Base-by-base conservation (phyloP, 2,888 invertebrate genomes). In the Synergus umbraculus region DNA sequence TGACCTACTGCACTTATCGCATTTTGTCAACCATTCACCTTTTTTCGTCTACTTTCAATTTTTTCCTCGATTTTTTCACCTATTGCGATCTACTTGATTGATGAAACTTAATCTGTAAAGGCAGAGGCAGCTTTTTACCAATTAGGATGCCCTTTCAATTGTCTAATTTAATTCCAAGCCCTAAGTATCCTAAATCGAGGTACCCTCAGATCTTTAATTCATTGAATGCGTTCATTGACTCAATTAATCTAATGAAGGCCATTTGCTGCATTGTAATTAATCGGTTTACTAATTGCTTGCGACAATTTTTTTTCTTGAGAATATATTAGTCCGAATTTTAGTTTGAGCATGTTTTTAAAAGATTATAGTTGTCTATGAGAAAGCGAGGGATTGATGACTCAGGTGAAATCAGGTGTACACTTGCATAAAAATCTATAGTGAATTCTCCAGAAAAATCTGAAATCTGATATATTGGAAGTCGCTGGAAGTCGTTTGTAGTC, bases 141-240 rank as follows among this genome's bases (percentile, higher is more conserved):
- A 60, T 60, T 29, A 60, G 22, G 22, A 29, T 60, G 46, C 29
- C 29, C 69, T 54, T 29, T 49, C 44, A 69, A 22, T 49, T 69
- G 18, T 49, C 8, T 69, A 49, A 69, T 54, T 69, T 69, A 69
- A 69, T 69, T 69, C 9, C 4, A 15, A 54, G 49, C 29, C 29
- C 4, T 49, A 69, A 66, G 66, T 69, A 69, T 69, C 37, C 49
- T 69, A 54, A 69, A 69, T 69, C 37, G 69, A 69, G 69, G 69
- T 54, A 69, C 69, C 49, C 49, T 29, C 22, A 37, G 69, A 29
- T 69, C 29, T 69, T 60, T 60, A 29, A 18, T 60, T 15, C 49
- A 9, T 54, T 54, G 37, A 69, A 49, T 49, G 69, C 22, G 37
- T 69, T 69, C 49, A 69, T 69, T 69, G 69, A 69, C 49, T 69